Evolutionary conservation across 2,797 vertebrate genomes (phyloP).

Genomic region (Spea hammondii): DNA sequence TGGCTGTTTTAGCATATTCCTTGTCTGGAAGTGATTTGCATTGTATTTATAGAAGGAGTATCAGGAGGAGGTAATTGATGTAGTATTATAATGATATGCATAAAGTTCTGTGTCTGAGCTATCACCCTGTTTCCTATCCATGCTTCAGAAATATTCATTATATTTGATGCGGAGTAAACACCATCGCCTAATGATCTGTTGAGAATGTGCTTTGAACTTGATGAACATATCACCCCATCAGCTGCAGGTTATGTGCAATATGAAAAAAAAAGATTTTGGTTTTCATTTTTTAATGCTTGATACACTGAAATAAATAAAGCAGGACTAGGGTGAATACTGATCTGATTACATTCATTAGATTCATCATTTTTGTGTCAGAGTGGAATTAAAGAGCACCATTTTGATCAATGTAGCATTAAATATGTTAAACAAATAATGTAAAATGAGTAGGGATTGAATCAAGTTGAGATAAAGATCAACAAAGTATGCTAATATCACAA

Average conservation of each 20-base stretch:
- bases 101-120: slow-evolving; percentile 25
- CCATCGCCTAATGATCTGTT: slow-evolving; percentile 41
- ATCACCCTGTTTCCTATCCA: slow-evolving; percentile 24
- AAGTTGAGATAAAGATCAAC: too few species aligned
- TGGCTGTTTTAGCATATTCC: slow-evolving; percentile 44
- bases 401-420: too few species aligned
- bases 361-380: too few species aligned
- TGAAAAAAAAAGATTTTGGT: slow-evolving; percentile 4
- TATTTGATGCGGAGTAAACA: slow-evolving; percentile 37
- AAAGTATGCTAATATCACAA: too few species aligned
- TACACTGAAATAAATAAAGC: too few species aligned
- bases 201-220: slow-evolving; percentile 24
- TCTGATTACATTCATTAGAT: too few species aligned
- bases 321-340: too few species aligned
- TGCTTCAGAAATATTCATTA: slow-evolving; percentile 37
- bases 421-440: too few species aligned
- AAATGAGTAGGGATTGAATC: too few species aligned
- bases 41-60: slow-evolving; percentile 36
- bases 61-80: slow-evolving; percentile 44
- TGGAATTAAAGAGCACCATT: too few species aligned
- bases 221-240: slow-evolving; percentile 24
- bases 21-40: slow-evolving; percentile 42
- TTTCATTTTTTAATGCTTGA: background rate
- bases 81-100: slow-evolving; percentile 43
- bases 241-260: slow-evolving; percentile 17